Conservation (phyloP, 2,888 invertebrate genomes). For the Latrodectus hesperus region DNA sequence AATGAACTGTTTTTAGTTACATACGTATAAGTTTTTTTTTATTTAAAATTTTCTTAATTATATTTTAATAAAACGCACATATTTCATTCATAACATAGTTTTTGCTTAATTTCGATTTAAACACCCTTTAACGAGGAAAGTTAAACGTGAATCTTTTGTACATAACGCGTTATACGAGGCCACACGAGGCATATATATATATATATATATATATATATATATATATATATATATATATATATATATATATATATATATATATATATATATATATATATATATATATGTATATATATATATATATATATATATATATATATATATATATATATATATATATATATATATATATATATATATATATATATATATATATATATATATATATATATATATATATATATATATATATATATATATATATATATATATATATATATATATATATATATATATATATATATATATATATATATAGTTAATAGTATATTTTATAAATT, state of each 20-base stretch:
- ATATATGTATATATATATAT: background rate
- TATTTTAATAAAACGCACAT: no score
- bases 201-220: slow-evolving; percentile 1
- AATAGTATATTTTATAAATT: no score
- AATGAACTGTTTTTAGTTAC: no score
- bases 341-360: slow-evolving; percentile 11
- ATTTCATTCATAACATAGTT: no score
- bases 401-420: slow-evolving; percentile 11
- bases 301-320: slow-evolving; percentile 2
- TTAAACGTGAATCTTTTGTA: no score
- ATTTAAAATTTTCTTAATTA: no score
- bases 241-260: slow-evolving; percentile 1
- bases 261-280: slow-evolving; percentile 1
- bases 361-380: slow-evolving; percentile 4
- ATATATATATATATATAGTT: no score
- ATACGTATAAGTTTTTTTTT: no score
- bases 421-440: slow-evolving; percentile 11
- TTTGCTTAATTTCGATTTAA: no score
- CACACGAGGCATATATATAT: background rate
- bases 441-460: slow-evolving; percentile 8
- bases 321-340: slow-evolving; percentile 11
- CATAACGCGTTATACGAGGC: no score
- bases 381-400: slow-evolving; percentile 11
- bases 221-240: slow-evolving; percentile 1
- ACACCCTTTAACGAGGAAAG: no score